Percentiles rank a stretch among this genome's conserved stretches.
Conservation (phyloP, 2,113 vertebrate genomes). For the Halcyon senegalensis region DNA sequence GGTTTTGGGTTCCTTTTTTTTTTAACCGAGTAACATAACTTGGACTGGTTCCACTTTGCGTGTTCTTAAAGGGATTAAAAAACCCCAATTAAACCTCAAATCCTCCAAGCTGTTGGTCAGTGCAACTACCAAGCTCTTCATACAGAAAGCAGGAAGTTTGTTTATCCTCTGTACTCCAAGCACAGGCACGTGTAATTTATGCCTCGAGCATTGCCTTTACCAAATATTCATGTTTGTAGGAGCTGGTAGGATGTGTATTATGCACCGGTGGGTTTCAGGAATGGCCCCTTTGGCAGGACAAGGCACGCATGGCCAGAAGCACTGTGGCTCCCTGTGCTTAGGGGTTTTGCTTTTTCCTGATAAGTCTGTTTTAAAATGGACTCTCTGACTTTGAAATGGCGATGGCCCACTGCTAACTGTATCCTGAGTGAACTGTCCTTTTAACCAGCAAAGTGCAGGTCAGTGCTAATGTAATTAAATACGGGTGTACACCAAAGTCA, state of each 20-base stretch:
- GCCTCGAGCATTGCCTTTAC: not conserved
- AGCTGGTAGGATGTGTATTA: not conserved
- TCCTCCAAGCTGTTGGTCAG: not conserved
- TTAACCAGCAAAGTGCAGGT: not conserved
- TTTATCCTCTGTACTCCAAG: not conserved
- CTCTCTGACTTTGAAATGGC: not conserved
- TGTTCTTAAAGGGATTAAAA: not conserved
- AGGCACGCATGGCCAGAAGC: not conserved
- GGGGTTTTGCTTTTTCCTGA: not conserved
- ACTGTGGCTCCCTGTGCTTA: not conserved
- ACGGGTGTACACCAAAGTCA: not conserved
- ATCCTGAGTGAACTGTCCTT: not conserved
- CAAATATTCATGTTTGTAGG: not conserved
- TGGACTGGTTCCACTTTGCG: not conserved
- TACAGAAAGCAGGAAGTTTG: not conserved
- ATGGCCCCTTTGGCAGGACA: not conserved
- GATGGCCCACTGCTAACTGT: not conserved
- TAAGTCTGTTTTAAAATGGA: not conserved
- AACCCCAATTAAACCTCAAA: not conserved
- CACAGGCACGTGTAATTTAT: not conserved
- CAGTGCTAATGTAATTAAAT: not conserved
- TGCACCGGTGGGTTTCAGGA: conserved; percentile 6
- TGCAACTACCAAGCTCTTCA: not conserved
- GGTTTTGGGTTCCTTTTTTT: not conserved
- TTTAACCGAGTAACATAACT: not conserved